A percentile compares a stretch with the other conserved stretches of the same genome.
phyloP scores from a whole-genome alignment of 2,113 vertebrate genomes.

The Xiphophorus couchianus region DNA sequence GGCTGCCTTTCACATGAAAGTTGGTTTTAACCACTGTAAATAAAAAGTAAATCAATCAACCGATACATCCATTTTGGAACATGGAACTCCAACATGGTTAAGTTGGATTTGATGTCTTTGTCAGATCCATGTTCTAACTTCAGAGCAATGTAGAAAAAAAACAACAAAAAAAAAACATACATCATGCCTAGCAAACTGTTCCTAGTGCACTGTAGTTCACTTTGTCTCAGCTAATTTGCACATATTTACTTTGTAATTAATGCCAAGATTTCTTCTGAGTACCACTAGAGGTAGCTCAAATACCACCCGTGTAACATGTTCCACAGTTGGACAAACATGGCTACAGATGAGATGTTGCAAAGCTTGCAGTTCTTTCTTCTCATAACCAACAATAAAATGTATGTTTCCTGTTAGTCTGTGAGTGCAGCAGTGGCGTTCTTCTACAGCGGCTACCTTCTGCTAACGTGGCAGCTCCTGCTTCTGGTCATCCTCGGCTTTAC shows the following conservation, averaged over 20 bases:
- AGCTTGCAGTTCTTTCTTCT: not conserved
- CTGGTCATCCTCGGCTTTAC: constrained; percentile 91
- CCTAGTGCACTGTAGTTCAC: not conserved
- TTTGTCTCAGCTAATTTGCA: not conserved
- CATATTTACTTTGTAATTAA: not conserved
- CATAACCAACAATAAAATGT: not conserved
- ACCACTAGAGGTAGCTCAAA: not conserved
- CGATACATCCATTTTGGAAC: not conserved
- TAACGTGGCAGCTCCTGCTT: constrained; percentile 94
- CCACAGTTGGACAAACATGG: not conserved
- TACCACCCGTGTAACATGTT: not conserved
- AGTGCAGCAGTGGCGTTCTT: constrained; percentile 93
- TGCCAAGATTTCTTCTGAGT: not conserved
- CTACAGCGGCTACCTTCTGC: constrained; percentile 94
- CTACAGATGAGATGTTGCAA: not conserved
- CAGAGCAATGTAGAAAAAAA: not conserved
- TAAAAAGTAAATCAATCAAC: no score
- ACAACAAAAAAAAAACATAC: not conserved
- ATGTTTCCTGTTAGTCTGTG: constrained; percentile 83
- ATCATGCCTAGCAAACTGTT: no score
- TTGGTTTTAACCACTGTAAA: no score
- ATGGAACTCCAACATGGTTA: not conserved
- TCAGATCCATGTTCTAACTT: not conserved
- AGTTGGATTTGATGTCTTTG: not conserved
- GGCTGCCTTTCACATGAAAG: no score